Evolutionary conservation across 2,113 vertebrate species (phyloP).

Genomic region (Tachysurus vachellii): DNA sequence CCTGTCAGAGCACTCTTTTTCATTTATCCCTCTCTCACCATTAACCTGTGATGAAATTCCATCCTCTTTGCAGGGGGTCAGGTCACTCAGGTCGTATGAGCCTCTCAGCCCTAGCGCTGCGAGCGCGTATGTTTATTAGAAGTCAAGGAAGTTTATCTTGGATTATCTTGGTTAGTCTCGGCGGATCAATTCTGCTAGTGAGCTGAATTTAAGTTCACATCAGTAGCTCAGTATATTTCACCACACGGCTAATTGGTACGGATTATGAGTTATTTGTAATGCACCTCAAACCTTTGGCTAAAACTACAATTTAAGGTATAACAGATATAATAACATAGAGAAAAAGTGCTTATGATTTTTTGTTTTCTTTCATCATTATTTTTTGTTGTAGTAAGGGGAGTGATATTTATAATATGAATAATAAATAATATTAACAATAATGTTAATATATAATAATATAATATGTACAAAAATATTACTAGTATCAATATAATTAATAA

Average conservation of each 20-base stretch:
- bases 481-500: no score
- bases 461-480: no score
- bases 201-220: background rate
- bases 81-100: constrained; percentile 60
- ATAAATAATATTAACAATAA: background rate
- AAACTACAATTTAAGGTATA: background rate
- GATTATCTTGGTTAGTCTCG: background rate
- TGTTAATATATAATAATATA: background rate
- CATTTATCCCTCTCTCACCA: constrained; percentile 64
- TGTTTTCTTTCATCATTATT: background rate
- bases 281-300: background rate
- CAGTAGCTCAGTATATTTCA: background rate
- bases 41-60: constrained; percentile 70
- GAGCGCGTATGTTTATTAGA: background rate
- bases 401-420: background rate
- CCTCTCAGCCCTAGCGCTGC: background rate
- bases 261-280: background rate
- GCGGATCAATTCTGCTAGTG: background rate
- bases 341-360: background rate
- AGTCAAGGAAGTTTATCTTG: background rate
- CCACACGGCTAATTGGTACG: background rate
- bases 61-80: constrained; percentile 60
- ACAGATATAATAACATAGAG: background rate
- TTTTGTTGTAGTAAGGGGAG: background rate
- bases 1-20: constrained; percentile 56